Conservation (phyloP, 2,888 invertebrate species). For the Syrphus vitripennis region DNA sequence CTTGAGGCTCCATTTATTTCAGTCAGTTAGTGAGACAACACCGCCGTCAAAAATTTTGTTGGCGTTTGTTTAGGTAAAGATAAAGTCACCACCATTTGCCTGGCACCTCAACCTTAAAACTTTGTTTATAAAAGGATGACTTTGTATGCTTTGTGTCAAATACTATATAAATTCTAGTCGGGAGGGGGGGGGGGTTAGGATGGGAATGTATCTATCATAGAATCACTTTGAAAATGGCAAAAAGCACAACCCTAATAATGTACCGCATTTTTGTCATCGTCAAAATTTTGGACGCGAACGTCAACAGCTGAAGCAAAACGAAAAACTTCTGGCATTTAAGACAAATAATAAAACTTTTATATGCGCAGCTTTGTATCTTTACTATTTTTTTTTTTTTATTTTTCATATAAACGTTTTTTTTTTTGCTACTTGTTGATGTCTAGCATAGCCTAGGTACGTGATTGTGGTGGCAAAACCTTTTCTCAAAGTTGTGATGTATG, state of each 20-base stretch:
- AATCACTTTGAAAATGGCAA: not conserved
- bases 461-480: not conserved
- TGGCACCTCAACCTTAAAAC: not conserved
- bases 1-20: not conserved
- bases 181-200: too few relatives aligned
- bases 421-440: not conserved
- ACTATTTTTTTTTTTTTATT: not conserved
- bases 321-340: not conserved
- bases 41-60: not conserved
- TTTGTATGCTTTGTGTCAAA: not conserved
- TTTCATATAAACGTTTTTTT: not conserved
- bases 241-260: not conserved
- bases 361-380: not conserved
- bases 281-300: not conserved
- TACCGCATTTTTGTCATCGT: not conserved
- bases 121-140: not conserved
- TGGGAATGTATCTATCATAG: not conserved
- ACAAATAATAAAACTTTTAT: slow-evolving; percentile 6
- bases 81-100: not conserved
- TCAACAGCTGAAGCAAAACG: not conserved
- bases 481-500: not conserved
- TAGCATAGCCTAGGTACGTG: not conserved
- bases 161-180: not conserved
- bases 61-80: not conserved
- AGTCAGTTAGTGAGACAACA: not conserved